Evolutionary conservation across 1,140 invertebrate species (phyloP), one percentile per base, ranked within the genome.

Genomic region (Drosophila willistoni): DNA sequence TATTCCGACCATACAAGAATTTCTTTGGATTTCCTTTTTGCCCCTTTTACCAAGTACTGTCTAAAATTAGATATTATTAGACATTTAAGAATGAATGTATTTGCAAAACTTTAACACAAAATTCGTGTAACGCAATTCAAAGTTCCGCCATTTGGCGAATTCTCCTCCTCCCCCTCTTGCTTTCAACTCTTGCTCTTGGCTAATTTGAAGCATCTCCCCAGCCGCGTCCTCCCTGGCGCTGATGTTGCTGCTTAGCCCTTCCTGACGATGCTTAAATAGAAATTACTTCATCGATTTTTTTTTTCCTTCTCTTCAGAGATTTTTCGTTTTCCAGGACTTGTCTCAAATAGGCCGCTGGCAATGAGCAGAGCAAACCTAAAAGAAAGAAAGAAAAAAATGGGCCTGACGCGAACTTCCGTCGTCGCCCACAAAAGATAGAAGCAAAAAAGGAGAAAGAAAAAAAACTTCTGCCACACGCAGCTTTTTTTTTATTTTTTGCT

Each of bases 231-330:
- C 7, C 14, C 14, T 59, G 10, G 10, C 12, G 36, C 36, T 13
- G 9, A n/a, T 17, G 10, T 29, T 29, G 60, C 47, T 64, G 39
- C 55, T 69, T 64, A 78, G 63, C 73, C 73, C 42, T 71, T 75
- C 65, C 56, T 44, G 10, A 41, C 55, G 68, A 61, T 68, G 64
- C 71, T 79, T 85, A 79, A 79, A 73, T 71, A 81, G 41, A 86
- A 86, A 86, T 86, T 86, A 77, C 79, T 79, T 64, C 83, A 86
- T 86, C 79, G 83, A 87, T 86, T 86, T 86, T 85, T 68, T 84
- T 33, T 12, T 47, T 67, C 22, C 25, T 29, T 1, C 61, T 13
- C 55, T 39, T 22, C 44, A 51, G 17, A 51, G 44, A 51, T 51
- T 51, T 51, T 51, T 39, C 10, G 12, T 64, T 59, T 73, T 19